These are phyloP conservation scores for Erpobdella octoculata DNA, from an alignment of 2,888 invertebrate genomes.

Conservation along the genomic window DNA sequence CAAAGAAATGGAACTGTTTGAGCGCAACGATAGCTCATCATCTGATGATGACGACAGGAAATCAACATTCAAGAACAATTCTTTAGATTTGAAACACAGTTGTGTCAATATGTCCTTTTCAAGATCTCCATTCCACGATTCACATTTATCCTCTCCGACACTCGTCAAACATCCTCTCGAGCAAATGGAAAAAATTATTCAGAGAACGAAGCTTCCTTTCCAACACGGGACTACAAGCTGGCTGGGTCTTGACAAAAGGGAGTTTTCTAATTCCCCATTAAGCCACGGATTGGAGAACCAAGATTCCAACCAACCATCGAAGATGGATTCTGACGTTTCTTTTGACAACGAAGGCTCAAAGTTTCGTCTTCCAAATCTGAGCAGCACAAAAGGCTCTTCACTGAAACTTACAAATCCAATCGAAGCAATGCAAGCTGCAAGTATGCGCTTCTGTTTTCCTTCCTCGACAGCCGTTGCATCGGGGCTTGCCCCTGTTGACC, in stretches of 20 bases:
- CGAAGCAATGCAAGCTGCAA: conserved; percentile 18
- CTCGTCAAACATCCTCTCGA: conserved; percentile 33
- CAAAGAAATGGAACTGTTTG: background rate
- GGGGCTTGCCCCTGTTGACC: background rate
- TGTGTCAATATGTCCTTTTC: background rate
- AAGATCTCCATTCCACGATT: background rate
- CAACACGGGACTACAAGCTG: conserved; percentile 21
- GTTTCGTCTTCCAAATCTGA: background rate
- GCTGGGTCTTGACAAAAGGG: conserved; percentile 20
- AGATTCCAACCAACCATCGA: background rate
- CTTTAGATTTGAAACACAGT: background rate
- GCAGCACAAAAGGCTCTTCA: background rate
- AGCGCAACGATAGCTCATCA: background rate
- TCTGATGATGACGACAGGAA: background rate
- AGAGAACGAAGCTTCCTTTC: conserved; percentile 25
- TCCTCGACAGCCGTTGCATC: background rate
- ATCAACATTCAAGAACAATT: background rate
- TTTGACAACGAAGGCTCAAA: background rate
- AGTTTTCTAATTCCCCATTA: conserved; percentile 16
- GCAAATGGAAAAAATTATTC: conserved; percentile 37
- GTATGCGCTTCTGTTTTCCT: conserved; percentile 14
- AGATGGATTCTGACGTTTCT: background rate
- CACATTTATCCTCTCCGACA: background rate
- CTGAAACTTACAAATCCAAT: conserved; percentile 5
- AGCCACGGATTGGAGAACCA: background rate